Base-by-base conservation (phyloP, 2,113 vertebrate genomes). In the Acrocephalus kingi region DNA sequence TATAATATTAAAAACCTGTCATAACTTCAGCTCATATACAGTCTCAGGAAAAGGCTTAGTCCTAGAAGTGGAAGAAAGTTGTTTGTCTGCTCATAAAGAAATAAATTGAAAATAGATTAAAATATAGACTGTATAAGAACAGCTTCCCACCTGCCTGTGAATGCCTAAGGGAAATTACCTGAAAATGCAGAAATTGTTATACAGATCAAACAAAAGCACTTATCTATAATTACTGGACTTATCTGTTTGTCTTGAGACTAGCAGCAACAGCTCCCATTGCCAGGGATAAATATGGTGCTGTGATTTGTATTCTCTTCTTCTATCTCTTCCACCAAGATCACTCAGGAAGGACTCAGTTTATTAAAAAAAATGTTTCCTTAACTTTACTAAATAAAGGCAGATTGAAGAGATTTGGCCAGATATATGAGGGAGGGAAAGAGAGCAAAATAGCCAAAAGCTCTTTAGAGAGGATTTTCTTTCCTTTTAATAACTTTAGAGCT, bases 211-310 rank as follows among this genome's bases (percentile, higher is more conserved):
- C 59, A 92, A 96, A 97, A 78, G 20, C 58, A 89, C 78, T 96
- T 97, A 97, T 94, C 95, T 95, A 78, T 96, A 96, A 97, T 96
- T 96, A 96, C 90, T 92, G 95, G 92, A 95, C 93, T 94, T 94
- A 93, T 88, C 91, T 95, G 58, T 94, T 96, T 96, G 88, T 93
- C 92, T 93, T 6, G 0, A 61, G 83, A 93, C 86, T 73, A 90
- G 84, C 63, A 95, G 80, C 88, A 95, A 79, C 77, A 96, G 45
- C 66, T 82, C 62, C 46, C 6, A 9, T 63, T 68, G 55, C 62
- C 73, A 75, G 54, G 19, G 92, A 94, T 93, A 95, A 93, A 89
- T 73, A 66, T 35, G 43, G 69, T 62, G 55, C 69, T 63, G 13
- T 45, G 83, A 90, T 88, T 84, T 79, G 63, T 88, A 81, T 92